These are phyloP conservation scores for Exocentrus adspersus DNA, from an alignment of 2,888 invertebrate species.

Conservation along the genomic window DNA sequence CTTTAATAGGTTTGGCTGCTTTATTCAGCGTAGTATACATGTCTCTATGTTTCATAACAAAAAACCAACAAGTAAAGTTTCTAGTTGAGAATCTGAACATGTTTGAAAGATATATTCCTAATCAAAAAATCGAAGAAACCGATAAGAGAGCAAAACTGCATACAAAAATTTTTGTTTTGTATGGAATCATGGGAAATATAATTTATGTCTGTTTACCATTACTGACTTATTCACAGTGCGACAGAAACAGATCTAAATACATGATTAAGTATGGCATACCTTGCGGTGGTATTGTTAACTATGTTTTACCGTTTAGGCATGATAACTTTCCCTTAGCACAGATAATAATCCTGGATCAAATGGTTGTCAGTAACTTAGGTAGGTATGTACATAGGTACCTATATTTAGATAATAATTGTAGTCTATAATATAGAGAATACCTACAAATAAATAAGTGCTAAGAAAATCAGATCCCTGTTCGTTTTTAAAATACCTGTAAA, in stretches of 20 bases:
- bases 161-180: conserved; percentile 41
- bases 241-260: conserved; percentile 34
- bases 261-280: conserved; percentile 47
- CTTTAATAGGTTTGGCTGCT: conserved; percentile 34
- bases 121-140: conserved; percentile 28
- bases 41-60: conserved; percentile 35
- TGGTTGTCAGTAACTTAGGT: not conserved
- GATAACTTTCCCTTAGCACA: conserved; percentile 45
- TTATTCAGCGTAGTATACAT: conserved; percentile 38
- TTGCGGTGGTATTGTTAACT: conserved; percentile 43
- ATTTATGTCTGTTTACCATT: conserved; percentile 44
- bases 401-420: not conserved
- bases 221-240: conserved; percentile 39
- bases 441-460: no score
- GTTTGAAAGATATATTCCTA: conserved; percentile 37
- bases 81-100: conserved; percentile 30
- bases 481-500: no score
- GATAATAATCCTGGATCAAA: conserved; percentile 29
- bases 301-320: conserved; percentile 43
- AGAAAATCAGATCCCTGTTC: no score
- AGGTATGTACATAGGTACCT: no score
- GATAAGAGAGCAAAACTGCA: conserved; percentile 37
- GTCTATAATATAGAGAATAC: no score
- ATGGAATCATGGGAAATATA: conserved; percentile 44
- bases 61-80: conserved; percentile 34